Conservation (phyloP, 2,888 invertebrate species). For the Sarcophaga caerulescens region DNA sequence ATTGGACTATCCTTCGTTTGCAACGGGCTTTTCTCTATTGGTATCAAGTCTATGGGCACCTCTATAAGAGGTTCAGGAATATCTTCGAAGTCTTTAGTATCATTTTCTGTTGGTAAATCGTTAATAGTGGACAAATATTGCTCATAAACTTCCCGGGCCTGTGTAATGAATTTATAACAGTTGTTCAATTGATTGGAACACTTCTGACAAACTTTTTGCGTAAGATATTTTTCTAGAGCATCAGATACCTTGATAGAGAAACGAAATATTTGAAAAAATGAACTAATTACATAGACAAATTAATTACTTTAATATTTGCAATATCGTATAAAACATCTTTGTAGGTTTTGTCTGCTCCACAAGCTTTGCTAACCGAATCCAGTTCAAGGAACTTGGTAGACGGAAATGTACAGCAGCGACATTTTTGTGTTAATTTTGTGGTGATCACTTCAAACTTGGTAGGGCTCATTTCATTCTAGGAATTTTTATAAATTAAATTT, state of each 20-base stretch:
- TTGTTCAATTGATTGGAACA: slow-evolving; percentile 58
- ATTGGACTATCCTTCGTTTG: slow-evolving; percentile 21
- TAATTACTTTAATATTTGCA: slow-evolving; percentile 48
- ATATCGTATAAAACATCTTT: slow-evolving; percentile 56
- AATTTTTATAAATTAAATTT: not conserved
- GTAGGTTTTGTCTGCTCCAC: slow-evolving; percentile 43
- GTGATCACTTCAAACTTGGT: not conserved
- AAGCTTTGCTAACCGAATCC: slow-evolving; percentile 28
- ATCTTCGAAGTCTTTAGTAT: slow-evolving; percentile 34
- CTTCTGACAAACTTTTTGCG: slow-evolving; percentile 59
- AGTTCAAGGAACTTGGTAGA: slow-evolving; percentile 54
- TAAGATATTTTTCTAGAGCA: slow-evolving; percentile 41
- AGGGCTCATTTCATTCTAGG: slow-evolving; percentile 44
- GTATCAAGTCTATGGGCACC: slow-evolving; percentile 33
- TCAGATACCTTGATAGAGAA: slow-evolving; percentile 26
- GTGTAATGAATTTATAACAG: slow-evolving; percentile 55
- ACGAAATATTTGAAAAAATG: not conserved
- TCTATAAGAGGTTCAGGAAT: slow-evolving; percentile 59
- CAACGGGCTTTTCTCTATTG: slow-evolving; percentile 17
- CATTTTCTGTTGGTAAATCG: not conserved
- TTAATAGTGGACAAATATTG: slow-evolving; percentile 20
- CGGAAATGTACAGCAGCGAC: slow-evolving; percentile 60
- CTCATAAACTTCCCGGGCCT: slow-evolving; percentile 43
- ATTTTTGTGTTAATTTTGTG: slow-evolving; percentile 42
- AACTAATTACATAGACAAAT: not conserved